A percentile compares a stretch with the other conserved stretches of the same genome.
Evolutionary conservation across 2,797 vertebrate genomes (phyloP).

Genomic region (Podargus strigoides): DNA sequence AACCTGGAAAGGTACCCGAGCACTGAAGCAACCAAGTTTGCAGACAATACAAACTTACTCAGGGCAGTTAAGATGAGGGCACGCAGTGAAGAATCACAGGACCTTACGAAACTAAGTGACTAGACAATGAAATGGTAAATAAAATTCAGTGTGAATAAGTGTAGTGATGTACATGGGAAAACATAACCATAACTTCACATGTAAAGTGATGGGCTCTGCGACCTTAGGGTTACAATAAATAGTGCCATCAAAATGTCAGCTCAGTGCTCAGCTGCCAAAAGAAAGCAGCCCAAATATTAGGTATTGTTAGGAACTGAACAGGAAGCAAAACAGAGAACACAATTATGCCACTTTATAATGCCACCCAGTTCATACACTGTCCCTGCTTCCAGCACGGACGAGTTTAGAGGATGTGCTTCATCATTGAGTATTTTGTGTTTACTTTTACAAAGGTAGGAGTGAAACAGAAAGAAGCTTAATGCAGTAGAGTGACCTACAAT

Average conservation of each 20-base stretch:
- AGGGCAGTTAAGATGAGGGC: neutral
- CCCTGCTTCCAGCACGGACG: neutral
- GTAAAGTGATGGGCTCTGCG: constrained; percentile 25
- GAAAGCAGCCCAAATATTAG: constrained; percentile 12
- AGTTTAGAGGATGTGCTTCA: neutral
- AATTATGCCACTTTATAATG: neutral
- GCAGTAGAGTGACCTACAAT: neutral
- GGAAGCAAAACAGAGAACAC: neutral
- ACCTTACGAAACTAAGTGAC: constrained; percentile 47
- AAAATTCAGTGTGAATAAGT: constrained; percentile 38
- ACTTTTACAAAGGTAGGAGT: neutral
- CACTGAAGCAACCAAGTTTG: neutral
- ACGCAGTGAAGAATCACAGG: neutral
- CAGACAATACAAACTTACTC: neutral
- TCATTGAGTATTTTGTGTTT: neutral
- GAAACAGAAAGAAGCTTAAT: neutral
- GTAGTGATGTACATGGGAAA: constrained; percentile 41
- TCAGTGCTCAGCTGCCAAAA: constrained; percentile 21
- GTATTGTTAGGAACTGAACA: constrained; percentile 2
- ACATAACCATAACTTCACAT: constrained; percentile 48
- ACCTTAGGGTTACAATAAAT: constrained; percentile 49
- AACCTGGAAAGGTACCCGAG: neutral
- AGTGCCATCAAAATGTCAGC: constrained; percentile 54
- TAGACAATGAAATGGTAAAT: constrained; percentile 45
- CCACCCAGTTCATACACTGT: neutral